Evolutionary conservation across 2,113 vertebrate genomes (phyloP).

Genomic region (Athene noctua): DNA sequence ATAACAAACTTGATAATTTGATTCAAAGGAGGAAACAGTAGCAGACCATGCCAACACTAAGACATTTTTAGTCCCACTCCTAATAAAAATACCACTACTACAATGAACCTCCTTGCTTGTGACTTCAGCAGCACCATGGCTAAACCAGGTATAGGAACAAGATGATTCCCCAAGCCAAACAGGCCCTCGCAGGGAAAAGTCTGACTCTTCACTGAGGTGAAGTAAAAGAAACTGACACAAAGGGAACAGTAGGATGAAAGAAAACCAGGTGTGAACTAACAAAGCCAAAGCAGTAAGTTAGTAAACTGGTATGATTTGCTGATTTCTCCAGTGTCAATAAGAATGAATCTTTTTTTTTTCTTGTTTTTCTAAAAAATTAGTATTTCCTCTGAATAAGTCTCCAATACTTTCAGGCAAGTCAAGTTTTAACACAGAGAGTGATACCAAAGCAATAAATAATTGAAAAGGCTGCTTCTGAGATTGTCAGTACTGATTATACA

Average conservation of each 20-base stretch:
- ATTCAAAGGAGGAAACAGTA: neutral
- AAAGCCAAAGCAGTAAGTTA: neutral
- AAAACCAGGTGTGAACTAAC: neutral
- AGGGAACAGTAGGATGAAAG: neutral
- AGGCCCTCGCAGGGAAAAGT: neutral
- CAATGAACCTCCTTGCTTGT: neutral
- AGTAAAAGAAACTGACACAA: neutral
- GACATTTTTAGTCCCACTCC: neutral
- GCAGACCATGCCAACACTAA: neutral
- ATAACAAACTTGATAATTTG: neutral
- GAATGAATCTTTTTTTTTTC: neutral
- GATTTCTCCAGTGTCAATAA: neutral
- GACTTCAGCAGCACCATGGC: neutral
- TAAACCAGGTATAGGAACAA: neutral
- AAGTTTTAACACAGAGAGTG: neutral
- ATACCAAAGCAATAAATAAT: neutral
- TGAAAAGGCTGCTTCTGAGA: neutral
- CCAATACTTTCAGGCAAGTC: neutral
- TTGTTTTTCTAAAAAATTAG: neutral
- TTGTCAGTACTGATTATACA: neutral
- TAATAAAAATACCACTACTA: neutral
- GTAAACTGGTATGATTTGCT: neutral
- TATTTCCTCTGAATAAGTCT: neutral
- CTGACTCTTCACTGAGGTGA: neutral
- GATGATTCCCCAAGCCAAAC: neutral